Evolutionary conservation across 2,113 vertebrate species (phyloP), one percentile per base, ranked within the genome.

Genomic region (Mellivora capensis): DNA sequence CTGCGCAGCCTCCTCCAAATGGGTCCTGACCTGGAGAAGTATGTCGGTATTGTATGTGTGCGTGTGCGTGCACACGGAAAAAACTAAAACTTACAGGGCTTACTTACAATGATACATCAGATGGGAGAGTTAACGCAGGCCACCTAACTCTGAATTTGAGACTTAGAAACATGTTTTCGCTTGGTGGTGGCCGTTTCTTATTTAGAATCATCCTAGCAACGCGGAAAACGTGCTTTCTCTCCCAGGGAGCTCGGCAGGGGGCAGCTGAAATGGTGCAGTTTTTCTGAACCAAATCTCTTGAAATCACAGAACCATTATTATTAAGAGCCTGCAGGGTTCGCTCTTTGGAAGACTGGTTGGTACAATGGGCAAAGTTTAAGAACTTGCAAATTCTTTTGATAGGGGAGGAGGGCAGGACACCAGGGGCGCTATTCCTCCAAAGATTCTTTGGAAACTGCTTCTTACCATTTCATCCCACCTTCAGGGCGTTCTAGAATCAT

Each of bases 271-370:
- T 62, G 54, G 52, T 37, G 83, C 47, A 27, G 79, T 88, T 96
- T 90, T 69, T 95, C 80, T 20, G 57, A 90, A 91, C 61, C 80
- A 71, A 59, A 84, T 87, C 74, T 96, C 57, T 87, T 93, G 80
- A 92, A 94, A 90, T 93, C 76, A 57, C 87, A 90, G 90, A 90
- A 90, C 17, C 80, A n/a, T 94, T 95, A 92, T 91, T 91, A 87
- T 47, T 88, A 87, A 87, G 62, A 77, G 69, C 47, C 92, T 87
- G 57, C 39, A 91, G 83, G 54, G 74, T 79, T 67, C 44, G n/a
- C 47, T 90, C 31, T 93, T 79, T 64, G 89, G 90, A 77, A 86
- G 92, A 49, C 13, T 81, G 91, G 47, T 71, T 37, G 8, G 54
- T 57, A 12, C 13, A 29, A 10, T 89, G 87, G 39, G 49, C 62